A percentile compares a stretch with the other conserved stretches of the same genome.
phyloP scores from a whole-genome alignment of 1,140 invertebrate genomes.

The Drosophila orosa region DNA sequence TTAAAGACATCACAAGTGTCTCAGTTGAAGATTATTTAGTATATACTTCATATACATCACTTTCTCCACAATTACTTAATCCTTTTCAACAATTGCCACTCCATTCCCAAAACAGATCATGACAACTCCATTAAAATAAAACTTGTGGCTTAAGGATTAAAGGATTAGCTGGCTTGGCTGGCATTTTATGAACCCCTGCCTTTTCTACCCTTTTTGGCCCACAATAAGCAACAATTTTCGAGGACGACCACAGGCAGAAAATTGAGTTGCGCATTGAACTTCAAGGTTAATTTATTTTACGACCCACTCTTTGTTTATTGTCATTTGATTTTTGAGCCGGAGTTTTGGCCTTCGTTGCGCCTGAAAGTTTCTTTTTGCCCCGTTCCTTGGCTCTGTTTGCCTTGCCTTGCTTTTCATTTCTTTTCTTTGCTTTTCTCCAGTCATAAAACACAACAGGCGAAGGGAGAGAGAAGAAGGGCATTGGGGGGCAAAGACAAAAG shows the following conservation, averaged over 20 bases:
- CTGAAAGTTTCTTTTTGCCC: conserved; percentile 27
- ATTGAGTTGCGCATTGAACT: conserved; percentile 63
- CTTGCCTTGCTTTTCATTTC: conserved; percentile 5
- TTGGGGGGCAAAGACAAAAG: conserved; percentile 26
- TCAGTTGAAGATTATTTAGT: too few species aligned
- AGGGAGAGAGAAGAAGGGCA: background rate
- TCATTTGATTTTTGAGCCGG: conserved; percentile 66
- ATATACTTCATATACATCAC: too few species aligned
- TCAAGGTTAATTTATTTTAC: conserved; percentile 74
- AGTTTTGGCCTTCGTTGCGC: conserved; percentile 15
- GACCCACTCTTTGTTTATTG: conserved; percentile 48
- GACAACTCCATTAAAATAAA: conserved; percentile 1
- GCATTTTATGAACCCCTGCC: conserved; percentile 20
- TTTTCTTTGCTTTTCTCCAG: conserved; percentile 2
- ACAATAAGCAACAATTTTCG: conserved; percentile 31
- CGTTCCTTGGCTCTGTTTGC: conserved; percentile 3
- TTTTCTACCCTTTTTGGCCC: background rate
- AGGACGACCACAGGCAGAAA: conserved; percentile 16
- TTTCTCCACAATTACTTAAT: background rate
- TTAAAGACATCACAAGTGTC: too few species aligned
- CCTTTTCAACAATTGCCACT: background rate
- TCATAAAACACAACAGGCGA: conserved; percentile 45
- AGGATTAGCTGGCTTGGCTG: conserved; percentile 9
- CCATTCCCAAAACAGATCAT: conserved; percentile 1
- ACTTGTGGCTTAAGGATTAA: conserved; percentile 10